Evolutionary conservation across 2,888 invertebrate species (phyloP).

Genomic region (Heliconius aoede): DNA sequence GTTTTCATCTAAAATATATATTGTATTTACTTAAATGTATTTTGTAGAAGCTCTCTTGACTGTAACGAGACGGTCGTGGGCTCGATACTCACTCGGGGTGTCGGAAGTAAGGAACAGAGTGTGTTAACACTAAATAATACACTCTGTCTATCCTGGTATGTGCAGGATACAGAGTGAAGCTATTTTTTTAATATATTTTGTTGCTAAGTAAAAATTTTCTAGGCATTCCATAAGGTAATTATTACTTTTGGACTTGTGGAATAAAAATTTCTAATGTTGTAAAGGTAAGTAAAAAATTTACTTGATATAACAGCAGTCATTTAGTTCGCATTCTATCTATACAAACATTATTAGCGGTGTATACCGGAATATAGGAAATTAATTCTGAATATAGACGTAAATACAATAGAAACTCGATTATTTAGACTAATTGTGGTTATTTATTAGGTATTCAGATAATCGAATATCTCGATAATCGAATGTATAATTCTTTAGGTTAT

Average conservation of each 20-base stretch:
- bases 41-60: neutral
- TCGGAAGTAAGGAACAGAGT: no score
- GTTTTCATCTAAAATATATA: constrained; percentile 28
- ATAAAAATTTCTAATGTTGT: neutral
- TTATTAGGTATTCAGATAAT: no score
- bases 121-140: no score
- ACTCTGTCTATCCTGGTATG: no score
- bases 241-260: neutral
- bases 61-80: neutral
- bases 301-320: neutral
- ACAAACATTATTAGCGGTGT: neutral
- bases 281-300: neutral
- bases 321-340: neutral
- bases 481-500: no score
- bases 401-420: neutral
- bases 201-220: neutral
- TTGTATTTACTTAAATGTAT: constrained; percentile 11
- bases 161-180: no score
- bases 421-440: no score
- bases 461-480: no score
- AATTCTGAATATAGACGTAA: neutral
- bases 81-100: no score
- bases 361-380: neutral
- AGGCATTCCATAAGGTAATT: neutral
- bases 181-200: no score